Evolutionary conservation across 2,888 invertebrate genomes (phyloP).

Genomic region (Eumacrocentrus americanus): DNA sequence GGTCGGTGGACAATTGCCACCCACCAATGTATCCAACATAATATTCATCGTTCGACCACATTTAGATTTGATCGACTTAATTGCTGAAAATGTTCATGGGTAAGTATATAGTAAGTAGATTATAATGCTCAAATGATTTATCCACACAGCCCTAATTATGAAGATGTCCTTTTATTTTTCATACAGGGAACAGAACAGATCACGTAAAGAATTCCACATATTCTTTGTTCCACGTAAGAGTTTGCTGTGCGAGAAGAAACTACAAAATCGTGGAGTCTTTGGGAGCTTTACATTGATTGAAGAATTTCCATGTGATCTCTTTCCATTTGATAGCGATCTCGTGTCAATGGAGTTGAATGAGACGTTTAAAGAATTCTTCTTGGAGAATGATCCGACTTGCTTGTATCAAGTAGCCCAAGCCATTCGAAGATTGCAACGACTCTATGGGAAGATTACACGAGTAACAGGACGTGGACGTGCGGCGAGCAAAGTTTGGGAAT

Average conservation of each 20-base stretch:
- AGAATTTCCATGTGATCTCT: constrained; percentile 86
- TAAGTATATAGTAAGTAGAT: too few species aligned
- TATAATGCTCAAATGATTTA: too few species aligned
- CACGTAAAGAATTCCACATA: constrained; percentile 79
- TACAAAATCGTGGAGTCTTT: constrained; percentile 82
- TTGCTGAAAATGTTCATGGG: constrained; percentile 77
- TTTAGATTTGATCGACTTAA: constrained; percentile 80
- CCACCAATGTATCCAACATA: constrained; percentile 78
- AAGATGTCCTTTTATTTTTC: not conserved
- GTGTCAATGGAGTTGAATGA: constrained; percentile 88
- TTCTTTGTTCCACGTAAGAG: constrained; percentile 90
- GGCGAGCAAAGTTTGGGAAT: constrained; percentile 87
- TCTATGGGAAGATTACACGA: constrained; percentile 88
- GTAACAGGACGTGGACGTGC: constrained; percentile 89
- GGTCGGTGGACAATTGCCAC: constrained; percentile 71
- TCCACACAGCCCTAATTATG: not conserved
- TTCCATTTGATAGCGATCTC: constrained; percentile 90
- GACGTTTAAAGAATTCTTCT: constrained; percentile 80
- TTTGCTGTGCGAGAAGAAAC: constrained; percentile 82
- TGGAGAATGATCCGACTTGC: constrained; percentile 89
- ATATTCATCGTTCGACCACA: constrained; percentile 89
- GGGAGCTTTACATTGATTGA: constrained; percentile 78
- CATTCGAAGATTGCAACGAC: constrained; percentile 80
- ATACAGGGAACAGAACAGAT: constrained; percentile 63
- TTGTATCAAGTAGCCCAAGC: constrained; percentile 88